A percentile compares a stretch with the other conserved stretches of the same genome.
Conservation (phyloP, 2,888 invertebrate genomes). For the Nephrotoma flavescens region DNA sequence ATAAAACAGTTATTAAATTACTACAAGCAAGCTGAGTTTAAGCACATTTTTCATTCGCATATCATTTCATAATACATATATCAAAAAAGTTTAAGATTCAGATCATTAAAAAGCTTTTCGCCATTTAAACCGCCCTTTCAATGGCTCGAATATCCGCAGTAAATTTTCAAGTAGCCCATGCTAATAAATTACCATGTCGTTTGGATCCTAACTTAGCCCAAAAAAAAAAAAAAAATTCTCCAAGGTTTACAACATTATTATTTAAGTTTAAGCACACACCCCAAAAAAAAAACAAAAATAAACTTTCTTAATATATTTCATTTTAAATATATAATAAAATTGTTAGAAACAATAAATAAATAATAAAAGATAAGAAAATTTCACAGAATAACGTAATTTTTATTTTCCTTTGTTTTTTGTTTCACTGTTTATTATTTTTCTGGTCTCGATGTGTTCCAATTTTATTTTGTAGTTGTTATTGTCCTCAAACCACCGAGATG, state of each 20-base stretch:
- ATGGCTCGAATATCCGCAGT: not conserved
- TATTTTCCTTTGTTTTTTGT: not conserved
- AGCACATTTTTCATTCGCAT: too few species aligned
- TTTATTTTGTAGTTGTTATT: not conserved
- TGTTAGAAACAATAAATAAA: not conserved
- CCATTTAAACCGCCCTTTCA: not conserved
- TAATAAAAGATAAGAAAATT: not conserved
- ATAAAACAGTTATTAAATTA: too few species aligned
- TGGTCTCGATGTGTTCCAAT: not conserved
- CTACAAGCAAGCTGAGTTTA: too few species aligned
- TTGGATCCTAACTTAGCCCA: not conserved
- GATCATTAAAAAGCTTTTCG: too few species aligned
- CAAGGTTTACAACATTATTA: not conserved
- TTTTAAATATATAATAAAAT: not conserved
- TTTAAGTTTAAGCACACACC: not conserved
- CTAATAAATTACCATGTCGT: not conserved
- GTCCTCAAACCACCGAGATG: not conserved
- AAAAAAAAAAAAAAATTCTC: not conserved
- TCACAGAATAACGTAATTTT: not conserved
- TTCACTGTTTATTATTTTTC: not conserved
- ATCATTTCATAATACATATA: too few species aligned
- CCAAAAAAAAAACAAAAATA: not conserved
- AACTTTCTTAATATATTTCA: not conserved
- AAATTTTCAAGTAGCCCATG: not conserved
- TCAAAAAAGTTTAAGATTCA: too few species aligned